Percentiles rank a stretch among this genome's conserved stretches.
phyloP scores from a whole-genome alignment of 37 sponge, comb jelly and placozoan species.

The Beroe forskalii region DNA sequence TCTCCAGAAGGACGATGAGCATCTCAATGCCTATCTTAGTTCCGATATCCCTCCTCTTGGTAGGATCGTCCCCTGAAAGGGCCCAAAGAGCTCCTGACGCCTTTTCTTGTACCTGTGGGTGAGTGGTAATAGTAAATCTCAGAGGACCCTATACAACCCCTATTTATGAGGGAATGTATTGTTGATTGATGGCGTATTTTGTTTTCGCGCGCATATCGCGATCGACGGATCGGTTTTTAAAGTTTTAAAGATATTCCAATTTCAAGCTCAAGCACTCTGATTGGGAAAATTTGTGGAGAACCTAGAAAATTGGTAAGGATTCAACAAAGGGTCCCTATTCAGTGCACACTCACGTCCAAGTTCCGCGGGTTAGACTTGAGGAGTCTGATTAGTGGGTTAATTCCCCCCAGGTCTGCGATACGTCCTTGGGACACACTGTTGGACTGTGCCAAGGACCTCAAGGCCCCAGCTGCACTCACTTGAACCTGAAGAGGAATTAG shows the following conservation, averaged over 20 bases:
- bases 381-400: constrained; percentile 56
- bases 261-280: no score
- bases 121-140: not conserved
- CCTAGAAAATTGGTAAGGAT: no score
- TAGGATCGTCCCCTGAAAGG: constrained; percentile 16
- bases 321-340: no score
- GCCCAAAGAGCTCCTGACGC: constrained; percentile 59
- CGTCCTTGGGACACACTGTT: constrained; percentile 44
- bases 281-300: no score
- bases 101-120: constrained; percentile 37
- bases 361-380: constrained; percentile 63
- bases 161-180: no score
- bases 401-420: constrained; percentile 37
- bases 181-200: no score
- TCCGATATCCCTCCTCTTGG: constrained; percentile 35
- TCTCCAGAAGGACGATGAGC: constrained; percentile 53
- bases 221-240: no score
- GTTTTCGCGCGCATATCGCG: no score
- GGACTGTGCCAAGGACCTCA: constrained; percentile 43
- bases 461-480: constrained; percentile 58
- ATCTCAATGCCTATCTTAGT: constrained; percentile 63
- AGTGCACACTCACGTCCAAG: constrained; percentile 48
- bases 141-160: no score
- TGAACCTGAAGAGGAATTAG: constrained; percentile 49
- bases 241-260: no score